Conservation (phyloP, 2,888 invertebrate species). For the Hydrotaea cyrtoneurina region DNA sequence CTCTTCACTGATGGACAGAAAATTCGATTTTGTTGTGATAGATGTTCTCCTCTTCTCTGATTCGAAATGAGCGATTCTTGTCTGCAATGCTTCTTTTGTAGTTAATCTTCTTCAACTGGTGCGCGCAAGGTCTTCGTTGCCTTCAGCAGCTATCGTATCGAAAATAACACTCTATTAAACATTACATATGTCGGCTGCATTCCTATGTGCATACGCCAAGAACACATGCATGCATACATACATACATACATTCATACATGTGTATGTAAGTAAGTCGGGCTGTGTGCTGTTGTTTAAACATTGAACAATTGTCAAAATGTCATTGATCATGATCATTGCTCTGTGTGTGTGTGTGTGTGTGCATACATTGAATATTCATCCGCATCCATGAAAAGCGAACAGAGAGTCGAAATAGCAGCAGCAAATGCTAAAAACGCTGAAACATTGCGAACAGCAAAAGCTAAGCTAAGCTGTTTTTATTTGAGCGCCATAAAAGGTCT, state of each 20-base stretch:
- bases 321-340: constrained; percentile 55
- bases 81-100: no score
- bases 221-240: no score
- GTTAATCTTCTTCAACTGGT: no score
- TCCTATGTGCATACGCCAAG: not conserved
- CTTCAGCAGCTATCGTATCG: not conserved
- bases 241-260: not conserved
- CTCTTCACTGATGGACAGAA: no score
- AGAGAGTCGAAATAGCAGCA: not conserved
- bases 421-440: constrained; percentile 21
- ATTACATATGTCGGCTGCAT: not conserved
- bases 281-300: not conserved
- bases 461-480: constrained; percentile 15
- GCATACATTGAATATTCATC: constrained; percentile 32
- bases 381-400: not conserved
- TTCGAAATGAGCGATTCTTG: no score
- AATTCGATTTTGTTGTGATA: no score
- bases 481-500: constrained; percentile 30
- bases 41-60: no score
- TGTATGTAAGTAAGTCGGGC: not conserved
- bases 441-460: constrained; percentile 34
- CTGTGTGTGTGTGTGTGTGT: not conserved
- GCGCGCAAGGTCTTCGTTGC: no score
- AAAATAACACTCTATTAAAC: not conserved
- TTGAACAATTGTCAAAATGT: constrained; percentile 52